Conservation (phyloP, 2,888 invertebrate genomes). For the Synanthedon vespiformis region DNA sequence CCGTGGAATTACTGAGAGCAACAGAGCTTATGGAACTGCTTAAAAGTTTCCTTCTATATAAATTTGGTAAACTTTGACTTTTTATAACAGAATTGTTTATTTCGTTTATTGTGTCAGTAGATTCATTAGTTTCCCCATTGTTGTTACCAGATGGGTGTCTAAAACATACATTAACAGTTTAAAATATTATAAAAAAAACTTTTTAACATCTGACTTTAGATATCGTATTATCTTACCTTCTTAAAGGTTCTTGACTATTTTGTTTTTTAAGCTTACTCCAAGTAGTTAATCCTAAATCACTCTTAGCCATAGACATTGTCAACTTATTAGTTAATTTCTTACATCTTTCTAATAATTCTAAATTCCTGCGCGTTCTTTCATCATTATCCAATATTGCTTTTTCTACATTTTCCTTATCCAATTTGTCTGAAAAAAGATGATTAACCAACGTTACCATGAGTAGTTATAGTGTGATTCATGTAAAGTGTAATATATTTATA, state of each 20-base stretch:
- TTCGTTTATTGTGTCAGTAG: slow-evolving; percentile 66
- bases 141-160: slow-evolving; percentile 85
- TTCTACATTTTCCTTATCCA: slow-evolving; percentile 44
- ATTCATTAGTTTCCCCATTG: slow-evolving; percentile 72
- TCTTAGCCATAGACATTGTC: slow-evolving; percentile 87
- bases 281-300: slow-evolving; percentile 89
- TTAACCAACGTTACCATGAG: slow-evolving; percentile 24
- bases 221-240: slow-evolving; percentile 54
- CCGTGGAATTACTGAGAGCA: slow-evolving; percentile 78
- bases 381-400: slow-evolving; percentile 56
- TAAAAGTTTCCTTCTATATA: slow-evolving; percentile 69
- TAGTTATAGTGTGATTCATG: slow-evolving; percentile 32
- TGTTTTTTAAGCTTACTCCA: slow-evolving; percentile 88
- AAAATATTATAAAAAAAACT: background rate
- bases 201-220: background rate
- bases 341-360: slow-evolving; percentile 68
- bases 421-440: slow-evolving; percentile 54
- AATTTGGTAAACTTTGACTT: slow-evolving; percentile 85
- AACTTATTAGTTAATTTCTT: slow-evolving; percentile 66
- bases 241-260: slow-evolving; percentile 73
- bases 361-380: slow-evolving; percentile 70
- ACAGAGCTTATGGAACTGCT: slow-evolving; percentile 64
- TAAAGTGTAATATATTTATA: background rate
- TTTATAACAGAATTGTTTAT: slow-evolving; percentile 74
- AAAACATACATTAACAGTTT: slow-evolving; percentile 13